Evolutionary conservation across 2,888 invertebrate genomes (phyloP).

Genomic region (Nephrotoma guestfalica): DNA sequence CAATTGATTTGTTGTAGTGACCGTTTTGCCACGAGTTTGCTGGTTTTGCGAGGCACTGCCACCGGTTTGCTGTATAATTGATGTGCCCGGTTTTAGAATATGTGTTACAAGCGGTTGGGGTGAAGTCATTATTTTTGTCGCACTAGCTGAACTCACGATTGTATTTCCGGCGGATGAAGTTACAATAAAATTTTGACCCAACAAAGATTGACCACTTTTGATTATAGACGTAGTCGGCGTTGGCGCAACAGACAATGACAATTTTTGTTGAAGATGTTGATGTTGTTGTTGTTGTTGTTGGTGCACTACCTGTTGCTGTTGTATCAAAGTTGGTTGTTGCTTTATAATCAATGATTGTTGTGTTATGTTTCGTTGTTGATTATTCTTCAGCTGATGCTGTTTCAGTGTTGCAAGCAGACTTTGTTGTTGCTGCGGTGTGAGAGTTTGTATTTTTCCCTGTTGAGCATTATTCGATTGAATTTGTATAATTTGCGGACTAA

Average conservation of each 20-base stretch:
- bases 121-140: slow-evolving; percentile 7
- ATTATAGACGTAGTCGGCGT: not conserved
- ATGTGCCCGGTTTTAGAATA: slow-evolving; percentile 15
- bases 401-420: slow-evolving; percentile 27
- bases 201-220: not conserved
- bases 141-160: not conserved
- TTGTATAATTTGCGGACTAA: slow-evolving; percentile 17
- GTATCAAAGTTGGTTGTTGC: slow-evolving; percentile 15
- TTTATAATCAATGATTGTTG: slow-evolving; percentile 14
- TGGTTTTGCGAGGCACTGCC: not conserved
- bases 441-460: slow-evolving; percentile 20
- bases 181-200: not conserved
- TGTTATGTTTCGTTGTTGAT: not conserved
- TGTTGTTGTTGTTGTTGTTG: slow-evolving; percentile 9
- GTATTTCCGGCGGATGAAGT: not conserved
- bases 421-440: slow-evolving; percentile 28
- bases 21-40: slow-evolving; percentile 7
- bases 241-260: not conserved
- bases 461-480: slow-evolving; percentile 12
- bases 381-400: slow-evolving; percentile 17
- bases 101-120: slow-evolving; percentile 16
- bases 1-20: slow-evolving; percentile 12
- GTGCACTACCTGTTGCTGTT: slow-evolving; percentile 11
- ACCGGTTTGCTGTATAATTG: slow-evolving; percentile 5
- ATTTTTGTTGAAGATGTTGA: slow-evolving; percentile 7